Percentiles rank a stretch among this genome's conserved stretches.
These are phyloP conservation scores for Lasioglossum lativentre DNA, from an alignment of 2,888 invertebrate genomes.

Conservation along the genomic window DNA sequence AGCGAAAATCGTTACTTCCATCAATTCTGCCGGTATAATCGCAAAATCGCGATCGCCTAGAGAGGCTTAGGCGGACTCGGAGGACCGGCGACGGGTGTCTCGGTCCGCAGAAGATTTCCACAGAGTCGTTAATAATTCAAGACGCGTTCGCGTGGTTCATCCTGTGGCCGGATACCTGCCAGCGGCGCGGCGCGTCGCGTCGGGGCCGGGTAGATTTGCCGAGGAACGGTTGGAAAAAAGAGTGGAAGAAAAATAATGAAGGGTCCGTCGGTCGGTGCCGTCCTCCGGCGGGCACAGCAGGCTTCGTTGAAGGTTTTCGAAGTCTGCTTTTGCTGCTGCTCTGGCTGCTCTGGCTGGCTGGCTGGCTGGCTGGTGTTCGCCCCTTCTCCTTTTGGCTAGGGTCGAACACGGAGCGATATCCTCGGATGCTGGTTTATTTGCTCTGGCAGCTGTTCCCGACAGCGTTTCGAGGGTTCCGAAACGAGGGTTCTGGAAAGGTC, in stretches of 20 bases:
- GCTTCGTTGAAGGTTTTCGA: slow-evolving; percentile 56
- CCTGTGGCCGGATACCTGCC: slow-evolving; percentile 51
- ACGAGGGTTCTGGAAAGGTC: slow-evolving; percentile 71
- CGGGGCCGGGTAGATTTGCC: slow-evolving; percentile 50
- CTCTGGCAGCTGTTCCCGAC: slow-evolving; percentile 77
- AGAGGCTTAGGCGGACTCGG: not conserved
- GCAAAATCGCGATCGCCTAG: not conserved
- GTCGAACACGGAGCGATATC: slow-evolving; percentile 58
- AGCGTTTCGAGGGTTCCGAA: slow-evolving; percentile 54
- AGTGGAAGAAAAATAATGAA: slow-evolving; percentile 64
- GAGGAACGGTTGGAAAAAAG: slow-evolving; percentile 44
- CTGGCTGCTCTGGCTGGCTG: not conserved
- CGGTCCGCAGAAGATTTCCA: slow-evolving; percentile 22
- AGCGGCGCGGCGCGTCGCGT: slow-evolving; percentile 31
- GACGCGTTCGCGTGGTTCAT: slow-evolving; percentile 39
- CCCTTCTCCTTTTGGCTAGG: slow-evolving; percentile 21
- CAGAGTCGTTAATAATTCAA: slow-evolving; percentile 56
- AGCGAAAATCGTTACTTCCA: not conserved
- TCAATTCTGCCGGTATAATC: not conserved
- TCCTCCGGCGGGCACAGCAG: slow-evolving; percentile 38
- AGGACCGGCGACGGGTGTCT: not conserved
- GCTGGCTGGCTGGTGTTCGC: slow-evolving; percentile 4
- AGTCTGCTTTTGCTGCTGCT: slow-evolving; percentile 23
- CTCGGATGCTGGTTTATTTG: slow-evolving; percentile 76
- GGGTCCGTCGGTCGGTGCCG: slow-evolving; percentile 38